Base-by-base conservation (phyloP, 2,888 invertebrate species). In the Drosophila histrio region DNA sequence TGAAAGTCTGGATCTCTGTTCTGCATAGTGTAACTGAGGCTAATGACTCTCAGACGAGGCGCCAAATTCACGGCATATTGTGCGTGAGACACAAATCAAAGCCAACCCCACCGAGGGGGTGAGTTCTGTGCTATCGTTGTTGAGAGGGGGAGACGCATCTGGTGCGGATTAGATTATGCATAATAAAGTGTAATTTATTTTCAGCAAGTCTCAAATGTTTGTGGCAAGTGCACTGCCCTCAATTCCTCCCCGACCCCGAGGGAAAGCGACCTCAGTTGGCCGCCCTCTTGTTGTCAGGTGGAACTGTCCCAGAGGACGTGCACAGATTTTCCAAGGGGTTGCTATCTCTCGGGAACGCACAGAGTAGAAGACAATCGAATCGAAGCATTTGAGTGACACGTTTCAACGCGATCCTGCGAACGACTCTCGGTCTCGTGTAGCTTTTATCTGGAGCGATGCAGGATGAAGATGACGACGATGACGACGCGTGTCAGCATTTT, bases 131-230 rank as follows among this genome's bases (percentile, higher is more conserved):
- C n/a, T 26, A 8, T n/a, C n/a, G 8, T n/a, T 22, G 30, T 38
- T 7, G 9, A 36, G 17, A 32, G 39, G 62, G 15, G 9, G 77
- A 63, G 72, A 44, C 88, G 90, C 91, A 90, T 90, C 90, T 90
- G 90, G 77, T 90, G 79, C 80, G 90, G 89, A 91, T 90, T 91
- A 90, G 90, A 90, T 90, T 90, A 91, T 90, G 90, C 91, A 91
- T 90, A 91, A 90, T 90, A 89, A 88, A 90, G 88, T 90, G 90
- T 90, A 90, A 91, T 91, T 90, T 90, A 90, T 90, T 89, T 84
- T 79, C 69, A 69, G 71, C 61, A 78, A 73, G 44, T 61, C 54
- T 22, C 34, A 13, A 72, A 58, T 58, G 53, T 24, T 26, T 43
- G 24, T 70, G 54, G 62, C 72, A 76, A 72, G 77, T 72, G 76